A percentile compares a stretch with the other conserved stretches of the same genome.
Conservation (phyloP, 2,888 invertebrate species). For the Agonopterix heracliana region DNA sequence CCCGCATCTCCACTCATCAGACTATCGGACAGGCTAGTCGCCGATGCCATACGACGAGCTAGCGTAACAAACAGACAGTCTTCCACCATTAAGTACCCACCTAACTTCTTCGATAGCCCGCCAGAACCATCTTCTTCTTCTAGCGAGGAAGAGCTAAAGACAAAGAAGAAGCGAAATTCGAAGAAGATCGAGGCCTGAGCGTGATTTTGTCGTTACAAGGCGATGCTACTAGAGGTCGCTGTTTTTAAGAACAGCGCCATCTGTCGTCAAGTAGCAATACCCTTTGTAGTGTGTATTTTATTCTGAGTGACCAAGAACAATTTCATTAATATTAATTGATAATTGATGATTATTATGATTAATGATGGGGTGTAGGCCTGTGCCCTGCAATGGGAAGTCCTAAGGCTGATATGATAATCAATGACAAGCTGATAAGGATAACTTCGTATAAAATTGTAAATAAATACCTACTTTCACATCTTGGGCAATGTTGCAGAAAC, state of each 20-base stretch:
- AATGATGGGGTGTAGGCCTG: no score
- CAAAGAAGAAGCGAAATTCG: slow-evolving; percentile 19
- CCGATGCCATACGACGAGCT: slow-evolving; percentile 57
- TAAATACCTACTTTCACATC: no score
- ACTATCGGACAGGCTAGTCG: slow-evolving; percentile 57
- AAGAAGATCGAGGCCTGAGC: slow-evolving; percentile 2
- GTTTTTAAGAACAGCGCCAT: slow-evolving; percentile 29
- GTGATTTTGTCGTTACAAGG: neutral
- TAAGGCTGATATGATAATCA: no score
- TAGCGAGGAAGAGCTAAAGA: slow-evolving; percentile 45
- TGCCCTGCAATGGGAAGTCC: no score
- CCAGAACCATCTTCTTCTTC: slow-evolving; percentile 54
- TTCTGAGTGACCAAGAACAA: no score
- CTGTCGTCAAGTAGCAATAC: slow-evolving; percentile 35
- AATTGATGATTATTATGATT: no score
- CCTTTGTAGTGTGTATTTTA: neutral
- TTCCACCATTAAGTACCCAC: slow-evolving; percentile 56
- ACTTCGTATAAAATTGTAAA: no score
- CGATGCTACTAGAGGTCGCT: neutral
- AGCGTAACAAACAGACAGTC: slow-evolving; percentile 57
- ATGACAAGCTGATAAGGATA: no score
- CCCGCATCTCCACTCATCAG: slow-evolving; percentile 41
- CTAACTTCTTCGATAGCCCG: slow-evolving; percentile 54
- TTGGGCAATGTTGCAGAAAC: no score
- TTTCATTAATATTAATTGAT: no score